Evolutionary conservation across 2,113 vertebrate genomes (phyloP).

Genomic region (Caracal caracal): DNA sequence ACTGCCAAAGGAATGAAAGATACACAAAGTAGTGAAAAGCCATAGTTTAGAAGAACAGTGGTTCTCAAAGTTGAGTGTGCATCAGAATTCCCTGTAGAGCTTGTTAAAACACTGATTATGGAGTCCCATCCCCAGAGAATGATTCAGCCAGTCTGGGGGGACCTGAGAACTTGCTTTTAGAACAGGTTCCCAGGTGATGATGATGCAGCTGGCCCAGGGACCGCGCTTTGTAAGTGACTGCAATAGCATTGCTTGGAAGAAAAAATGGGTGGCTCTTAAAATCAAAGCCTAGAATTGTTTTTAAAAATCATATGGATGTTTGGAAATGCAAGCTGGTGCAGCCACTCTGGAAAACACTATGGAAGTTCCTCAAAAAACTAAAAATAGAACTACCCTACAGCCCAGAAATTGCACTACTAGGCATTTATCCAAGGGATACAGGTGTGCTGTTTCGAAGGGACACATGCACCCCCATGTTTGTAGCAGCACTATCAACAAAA

Average conservation of each 20-base stretch:
- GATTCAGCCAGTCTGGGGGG: not conserved
- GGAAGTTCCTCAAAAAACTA: too few relatives aligned
- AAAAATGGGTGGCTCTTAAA: not conserved
- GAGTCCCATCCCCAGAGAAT: too few relatives aligned
- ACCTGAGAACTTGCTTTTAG: not conserved
- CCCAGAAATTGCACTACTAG: too few relatives aligned
- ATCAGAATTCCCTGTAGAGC: not conserved
- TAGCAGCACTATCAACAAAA: too few relatives aligned
- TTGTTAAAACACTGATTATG: not conserved
- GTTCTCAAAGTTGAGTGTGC: not conserved
- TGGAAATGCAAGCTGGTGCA: too few relatives aligned
- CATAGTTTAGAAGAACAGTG: not conserved
- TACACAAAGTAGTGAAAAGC: not conserved
- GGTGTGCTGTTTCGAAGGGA: too few relatives aligned
- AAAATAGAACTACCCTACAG: too few relatives aligned
- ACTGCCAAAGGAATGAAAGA: not conserved
- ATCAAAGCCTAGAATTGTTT: not conserved
- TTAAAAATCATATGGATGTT: not conserved
- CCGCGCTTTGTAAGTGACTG: not conserved
- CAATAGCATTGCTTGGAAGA: not conserved
- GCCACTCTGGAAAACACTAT: too few relatives aligned
- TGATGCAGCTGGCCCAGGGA: not conserved
- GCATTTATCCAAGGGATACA: too few relatives aligned
- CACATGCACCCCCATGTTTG: too few relatives aligned
- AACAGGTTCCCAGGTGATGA: not conserved